Percentiles rank a stretch among this genome's conserved stretches.
phyloP scores from a whole-genome alignment of 35 echinoderm and acorn worm species.

The Acanthaster planci region DNA sequence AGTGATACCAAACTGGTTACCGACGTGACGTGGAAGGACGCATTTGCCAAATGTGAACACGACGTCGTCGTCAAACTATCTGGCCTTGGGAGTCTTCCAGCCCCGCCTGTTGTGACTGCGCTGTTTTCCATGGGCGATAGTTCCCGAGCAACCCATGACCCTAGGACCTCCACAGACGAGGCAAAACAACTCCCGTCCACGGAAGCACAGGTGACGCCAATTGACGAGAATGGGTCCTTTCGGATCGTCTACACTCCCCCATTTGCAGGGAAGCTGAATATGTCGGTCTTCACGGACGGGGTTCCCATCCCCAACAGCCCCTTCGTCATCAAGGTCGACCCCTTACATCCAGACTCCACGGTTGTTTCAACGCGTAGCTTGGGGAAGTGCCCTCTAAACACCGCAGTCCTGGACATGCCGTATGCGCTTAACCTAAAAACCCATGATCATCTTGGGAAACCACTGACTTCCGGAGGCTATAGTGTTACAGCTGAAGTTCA shows the following conservation, averaged over 20 bases:
- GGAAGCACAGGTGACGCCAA: not conserved
- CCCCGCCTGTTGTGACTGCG: too few species aligned
- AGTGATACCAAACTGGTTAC: too few species aligned
- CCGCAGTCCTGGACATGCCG: not conserved
- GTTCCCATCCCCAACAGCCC: not conserved
- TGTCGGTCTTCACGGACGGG: slow-evolving; percentile 1
- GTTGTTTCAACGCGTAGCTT: not conserved
- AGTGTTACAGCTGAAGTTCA: not conserved
- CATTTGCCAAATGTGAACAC: not conserved
- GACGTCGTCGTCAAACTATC: not conserved
- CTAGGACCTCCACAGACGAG: too few species aligned
- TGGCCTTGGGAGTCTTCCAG: not conserved
- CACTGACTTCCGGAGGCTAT: not conserved
- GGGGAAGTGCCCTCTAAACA: not conserved
- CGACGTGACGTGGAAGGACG: not conserved
- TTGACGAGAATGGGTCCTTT: not conserved
- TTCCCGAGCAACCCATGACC: too few species aligned
- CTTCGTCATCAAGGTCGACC: not conserved
- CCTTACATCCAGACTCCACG: not conserved
- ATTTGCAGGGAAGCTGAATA: not conserved
- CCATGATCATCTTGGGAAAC: not conserved
- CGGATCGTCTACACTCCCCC: slow-evolving; percentile 6
- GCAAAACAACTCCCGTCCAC: too few species aligned
- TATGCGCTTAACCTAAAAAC: not conserved
- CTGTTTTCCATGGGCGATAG: too few species aligned